A percentile compares a stretch with the other conserved stretches of the same genome.
These are phyloP conservation scores for Argya squamiceps DNA, from an alignment of 2,797 vertebrate species.

Conservation along the genomic window DNA sequence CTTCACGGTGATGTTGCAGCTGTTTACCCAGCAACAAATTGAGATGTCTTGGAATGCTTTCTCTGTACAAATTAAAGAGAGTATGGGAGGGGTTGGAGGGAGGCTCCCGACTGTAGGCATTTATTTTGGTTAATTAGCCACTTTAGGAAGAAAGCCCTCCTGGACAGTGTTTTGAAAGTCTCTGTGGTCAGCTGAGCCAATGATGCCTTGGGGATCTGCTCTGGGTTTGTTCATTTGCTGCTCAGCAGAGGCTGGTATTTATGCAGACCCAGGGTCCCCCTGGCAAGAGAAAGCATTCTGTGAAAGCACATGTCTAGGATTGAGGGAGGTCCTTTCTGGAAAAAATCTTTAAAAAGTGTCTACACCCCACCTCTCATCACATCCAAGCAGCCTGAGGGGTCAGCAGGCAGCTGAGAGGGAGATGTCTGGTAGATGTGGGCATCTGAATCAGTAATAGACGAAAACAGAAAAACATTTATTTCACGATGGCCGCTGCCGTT, in stretches of 20 bases:
- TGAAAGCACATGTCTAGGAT: background rate
- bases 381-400: background rate
- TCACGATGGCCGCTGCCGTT: background rate
- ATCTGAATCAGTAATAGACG: background rate
- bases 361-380: background rate
- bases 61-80: background rate
- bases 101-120: background rate
- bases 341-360: background rate
- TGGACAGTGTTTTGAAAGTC: background rate
- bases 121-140: slow-evolving; percentile 57
- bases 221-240: background rate
- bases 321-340: background rate
- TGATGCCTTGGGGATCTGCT: background rate
- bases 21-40: slow-evolving; percentile 12
- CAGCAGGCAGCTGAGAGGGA: background rate
- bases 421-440: background rate
- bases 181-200: background rate
- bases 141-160: slow-evolving; percentile 12
- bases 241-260: background rate
- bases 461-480: background rate
- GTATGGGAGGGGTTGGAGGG: background rate
- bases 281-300: background rate
- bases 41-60: slow-evolving; percentile 5
- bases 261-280: background rate
- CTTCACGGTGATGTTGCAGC: background rate